A percentile compares a stretch with the other conserved stretches of the same genome.
phyloP scores from a whole-genome alignment of 2,113 vertebrate genomes.

The Grammomys dolichurus region DNA sequence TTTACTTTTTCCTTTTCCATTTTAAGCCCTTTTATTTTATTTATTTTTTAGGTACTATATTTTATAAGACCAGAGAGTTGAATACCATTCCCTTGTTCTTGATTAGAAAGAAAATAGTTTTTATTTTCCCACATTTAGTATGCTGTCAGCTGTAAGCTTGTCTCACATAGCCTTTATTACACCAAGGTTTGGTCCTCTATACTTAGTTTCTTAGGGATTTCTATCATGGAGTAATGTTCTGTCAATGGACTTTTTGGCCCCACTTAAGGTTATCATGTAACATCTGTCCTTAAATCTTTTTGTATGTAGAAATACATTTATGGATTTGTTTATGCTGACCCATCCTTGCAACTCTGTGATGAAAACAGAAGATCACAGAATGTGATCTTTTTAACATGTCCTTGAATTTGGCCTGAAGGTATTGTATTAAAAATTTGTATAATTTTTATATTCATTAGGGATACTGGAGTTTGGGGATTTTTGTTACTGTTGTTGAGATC shows the following conservation, averaged over 20 bases:
- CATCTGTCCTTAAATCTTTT: not conserved
- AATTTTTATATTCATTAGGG: not conserved
- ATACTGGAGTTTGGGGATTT: not conserved
- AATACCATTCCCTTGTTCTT: not conserved
- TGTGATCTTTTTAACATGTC: not conserved
- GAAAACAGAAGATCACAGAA: not conserved
- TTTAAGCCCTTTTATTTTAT: not conserved
- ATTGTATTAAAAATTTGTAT: not conserved
- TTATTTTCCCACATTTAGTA: not conserved
- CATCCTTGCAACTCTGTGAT: not conserved
- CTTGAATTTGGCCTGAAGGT: not conserved
- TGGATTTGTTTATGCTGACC: not conserved
- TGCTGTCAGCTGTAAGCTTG: not conserved
- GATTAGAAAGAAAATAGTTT: not conserved
- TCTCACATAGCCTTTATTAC: too few species aligned
- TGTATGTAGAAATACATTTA: not conserved
- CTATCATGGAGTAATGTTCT: not conserved
- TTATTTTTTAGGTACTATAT: not conserved
- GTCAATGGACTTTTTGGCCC: not conserved
- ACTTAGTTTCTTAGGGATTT: not conserved
- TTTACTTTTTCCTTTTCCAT: not conserved
- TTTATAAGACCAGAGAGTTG: not conserved
- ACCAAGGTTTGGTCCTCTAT: not conserved
- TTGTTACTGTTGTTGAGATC: not conserved
- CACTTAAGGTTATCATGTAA: not conserved